A percentile compares a stretch with the other conserved stretches of the same genome.
These are phyloP conservation scores for Crocuta crocuta DNA, from an alignment of 2,113 vertebrate genomes.

Conservation along the genomic window DNA sequence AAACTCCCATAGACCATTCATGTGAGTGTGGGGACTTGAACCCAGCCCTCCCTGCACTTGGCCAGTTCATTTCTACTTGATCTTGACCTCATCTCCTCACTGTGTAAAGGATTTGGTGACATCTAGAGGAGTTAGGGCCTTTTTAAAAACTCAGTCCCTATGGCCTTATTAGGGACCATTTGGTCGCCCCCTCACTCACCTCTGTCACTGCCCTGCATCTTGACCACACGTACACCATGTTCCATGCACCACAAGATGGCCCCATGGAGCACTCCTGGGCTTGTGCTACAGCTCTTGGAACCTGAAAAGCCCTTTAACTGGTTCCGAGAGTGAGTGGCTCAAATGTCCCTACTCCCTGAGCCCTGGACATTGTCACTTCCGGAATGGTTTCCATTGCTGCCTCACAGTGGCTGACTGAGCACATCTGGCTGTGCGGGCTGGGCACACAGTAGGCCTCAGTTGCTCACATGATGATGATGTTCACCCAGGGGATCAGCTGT, in stretches of 20 bases:
- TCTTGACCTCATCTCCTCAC: not conserved
- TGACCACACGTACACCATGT: not conserved
- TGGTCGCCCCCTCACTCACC: not conserved
- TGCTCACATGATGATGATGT: not conserved
- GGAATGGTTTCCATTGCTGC: not conserved
- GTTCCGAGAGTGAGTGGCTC: not conserved
- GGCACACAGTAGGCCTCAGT: not conserved
- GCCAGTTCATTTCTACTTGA: not conserved
- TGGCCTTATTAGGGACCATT: not conserved
- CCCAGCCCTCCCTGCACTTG: not conserved
- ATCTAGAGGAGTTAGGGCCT: not conserved
- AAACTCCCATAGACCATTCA: not conserved
- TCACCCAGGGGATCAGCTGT: not conserved
- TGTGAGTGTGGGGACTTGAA: not conserved
- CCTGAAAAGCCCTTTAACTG: not conserved
- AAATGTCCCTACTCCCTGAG: not conserved
- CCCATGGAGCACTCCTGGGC: fast-evolving
- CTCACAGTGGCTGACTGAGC: not conserved
- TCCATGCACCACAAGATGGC: not conserved
- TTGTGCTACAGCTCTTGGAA: not conserved
- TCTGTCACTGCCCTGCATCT: not conserved
- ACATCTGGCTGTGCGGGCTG: not conserved
- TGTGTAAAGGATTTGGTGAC: not conserved
- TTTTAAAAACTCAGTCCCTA: not conserved
- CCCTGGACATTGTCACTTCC: not conserved